Evolutionary conservation across 2,888 invertebrate genomes (phyloP), one percentile per base, ranked within the genome.

Genomic region (Oligia latruncula): DNA sequence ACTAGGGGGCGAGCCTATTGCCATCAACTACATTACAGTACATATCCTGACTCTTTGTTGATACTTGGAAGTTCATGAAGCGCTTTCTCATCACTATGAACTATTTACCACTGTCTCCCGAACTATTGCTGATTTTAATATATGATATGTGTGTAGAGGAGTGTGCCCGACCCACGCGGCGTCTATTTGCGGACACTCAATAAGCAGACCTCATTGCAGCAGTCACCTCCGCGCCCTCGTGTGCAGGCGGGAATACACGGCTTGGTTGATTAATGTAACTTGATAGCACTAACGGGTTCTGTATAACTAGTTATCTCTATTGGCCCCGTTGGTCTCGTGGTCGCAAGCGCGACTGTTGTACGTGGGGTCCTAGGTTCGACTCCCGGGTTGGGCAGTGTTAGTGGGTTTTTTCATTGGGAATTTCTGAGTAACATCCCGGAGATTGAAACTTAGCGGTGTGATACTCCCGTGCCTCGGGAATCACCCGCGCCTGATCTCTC

Each of bases 151-250:
- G 68, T 71, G 23, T 52, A 6, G 40, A 49, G 35, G 11, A 65
- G 40, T 40, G 65, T 29, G n/a, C 23, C 46, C 20, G 9, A 1
- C 46, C 23, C 60, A 62, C 40, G 52, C 60, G 15, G 15, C 35
- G 55, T 55, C 43, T 73, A 62, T 74, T 80, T 74, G 29, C 43
- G n/a, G 64, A 29, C 11, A 55, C 29, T 71, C 73, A 46, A 29
- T 49, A 73, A 73, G 29, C 29, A 73, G 60, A 62, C 4, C 70
- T 71, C 40, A 35, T 60, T 79, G 73, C 73, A 67, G 13, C 23
- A 58, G 62, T 62, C 81, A 17, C 64, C 68, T 17, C n/a, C 62
- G 17, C 3, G 17, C 46, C 66, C 35, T 55, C 52, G 46, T 29
- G 62, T 43, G 46, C 60, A 43, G 55, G 40, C 52, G 29, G 17